phyloP scores from a whole-genome alignment of 2,113 vertebrate genomes.

The Triplophysa tibetana region DNA sequence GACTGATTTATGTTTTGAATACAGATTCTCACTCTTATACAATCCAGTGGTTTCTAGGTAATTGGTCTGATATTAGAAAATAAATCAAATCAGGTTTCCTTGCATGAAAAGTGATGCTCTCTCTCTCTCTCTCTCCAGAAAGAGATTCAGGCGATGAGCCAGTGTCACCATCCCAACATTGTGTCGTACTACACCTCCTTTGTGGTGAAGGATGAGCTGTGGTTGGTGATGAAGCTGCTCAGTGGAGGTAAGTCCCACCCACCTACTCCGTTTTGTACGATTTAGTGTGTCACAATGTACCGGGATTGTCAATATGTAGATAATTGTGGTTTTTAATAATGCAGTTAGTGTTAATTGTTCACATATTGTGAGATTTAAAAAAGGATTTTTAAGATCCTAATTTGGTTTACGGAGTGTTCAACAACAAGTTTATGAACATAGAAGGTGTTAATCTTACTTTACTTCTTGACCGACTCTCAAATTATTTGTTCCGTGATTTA shows the following conservation, averaged over 20 bases:
- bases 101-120: conserved; percentile 2
- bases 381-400: no score
- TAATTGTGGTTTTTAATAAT: no score
- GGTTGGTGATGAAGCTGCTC: conserved; percentile 97
- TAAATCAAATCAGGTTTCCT: neutral
- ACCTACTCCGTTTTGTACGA: neutral
- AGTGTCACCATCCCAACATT: conserved; percentile 97
- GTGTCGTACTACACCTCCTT: conserved; percentile 98
- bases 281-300: neutral
- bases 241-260: conserved; percentile 82
- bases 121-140: conserved; percentile 70
- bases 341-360: no score
- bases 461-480: no score
- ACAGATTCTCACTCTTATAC: neutral
- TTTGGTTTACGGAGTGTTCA: no score
- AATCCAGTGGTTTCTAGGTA: neutral
- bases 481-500: no score
- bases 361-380: no score
- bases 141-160: conserved; percentile 93
- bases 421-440: no score
- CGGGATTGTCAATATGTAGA: no score
- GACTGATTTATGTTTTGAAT: neutral
- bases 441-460: no score
- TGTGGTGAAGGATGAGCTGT: conserved; percentile 97
- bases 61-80: neutral